A percentile compares a stretch with the other conserved stretches of the same genome.
Conservation (phyloP, 2,113 vertebrate genomes). For the Peromyscus leucopus region DNA sequence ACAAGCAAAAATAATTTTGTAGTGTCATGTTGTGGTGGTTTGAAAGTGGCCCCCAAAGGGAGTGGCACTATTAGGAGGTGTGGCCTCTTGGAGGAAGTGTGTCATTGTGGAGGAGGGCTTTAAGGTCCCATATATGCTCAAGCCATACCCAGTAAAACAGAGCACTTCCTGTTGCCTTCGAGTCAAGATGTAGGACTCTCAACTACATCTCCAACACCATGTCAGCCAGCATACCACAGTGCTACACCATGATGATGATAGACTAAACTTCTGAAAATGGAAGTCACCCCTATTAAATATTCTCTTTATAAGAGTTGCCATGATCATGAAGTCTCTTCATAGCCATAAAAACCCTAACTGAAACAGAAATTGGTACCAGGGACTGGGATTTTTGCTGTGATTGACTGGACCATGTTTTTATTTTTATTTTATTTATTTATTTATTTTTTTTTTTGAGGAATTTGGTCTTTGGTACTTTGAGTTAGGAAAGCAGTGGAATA, state of each 20-base stretch:
- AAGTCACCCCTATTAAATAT: neutral
- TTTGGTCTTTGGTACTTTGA: neutral
- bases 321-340: neutral
- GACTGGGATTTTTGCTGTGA: neutral
- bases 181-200: neutral
- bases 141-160: neutral
- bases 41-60: neutral
- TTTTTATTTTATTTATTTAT: too few species aligned
- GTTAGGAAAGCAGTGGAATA: neutral
- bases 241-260: neutral
- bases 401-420: neutral
- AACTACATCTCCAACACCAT: neutral
- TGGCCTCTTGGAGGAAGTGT: neutral
- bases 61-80: neutral
- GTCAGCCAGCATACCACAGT: neutral
- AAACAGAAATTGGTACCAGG: neutral
- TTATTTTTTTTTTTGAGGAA: neutral
- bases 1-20: neutral
- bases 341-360: neutral
- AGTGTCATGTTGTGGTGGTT: neutral
- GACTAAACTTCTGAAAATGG: neutral
- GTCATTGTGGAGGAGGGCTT: neutral
- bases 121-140: neutral
- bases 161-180: neutral
- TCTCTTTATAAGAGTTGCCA: neutral